Conservation (phyloP, 1,140 invertebrate species). For the Micrasema minimum region DNA sequence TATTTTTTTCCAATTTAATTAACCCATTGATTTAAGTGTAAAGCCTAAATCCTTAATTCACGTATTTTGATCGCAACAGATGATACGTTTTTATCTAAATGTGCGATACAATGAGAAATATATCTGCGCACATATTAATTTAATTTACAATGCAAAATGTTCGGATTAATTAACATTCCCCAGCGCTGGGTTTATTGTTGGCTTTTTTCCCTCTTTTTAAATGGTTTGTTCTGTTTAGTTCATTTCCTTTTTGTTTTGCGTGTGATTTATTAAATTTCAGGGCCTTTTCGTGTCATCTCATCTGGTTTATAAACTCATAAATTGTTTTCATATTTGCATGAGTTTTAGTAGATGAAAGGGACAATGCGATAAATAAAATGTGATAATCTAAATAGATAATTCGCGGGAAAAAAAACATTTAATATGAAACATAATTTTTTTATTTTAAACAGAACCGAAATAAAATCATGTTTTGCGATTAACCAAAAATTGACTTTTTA, state of each 20-base stretch:
- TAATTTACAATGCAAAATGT: constrained; percentile 39
- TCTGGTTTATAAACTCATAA: constrained; percentile 33
- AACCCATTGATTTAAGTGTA: too few relatives aligned
- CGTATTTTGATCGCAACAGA: too few relatives aligned
- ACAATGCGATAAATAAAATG: constrained; percentile 29
- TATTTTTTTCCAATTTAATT: too few relatives aligned
- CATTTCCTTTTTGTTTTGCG: constrained; percentile 37
- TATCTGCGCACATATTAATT: constrained; percentile 23
- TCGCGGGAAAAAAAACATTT: constrained; percentile 15
- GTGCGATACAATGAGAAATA: constrained; percentile 5
- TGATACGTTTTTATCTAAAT: constrained; percentile 9
- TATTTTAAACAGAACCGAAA: too few relatives aligned
- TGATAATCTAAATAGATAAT: constrained; percentile 10
- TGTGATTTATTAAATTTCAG: constrained; percentile 34
- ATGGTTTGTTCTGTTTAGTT: constrained; percentile 37
- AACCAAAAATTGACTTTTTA: too few relatives aligned
- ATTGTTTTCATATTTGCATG: constrained; percentile 24
- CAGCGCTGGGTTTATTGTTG: constrained; percentile 28
- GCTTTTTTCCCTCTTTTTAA: constrained; percentile 11
- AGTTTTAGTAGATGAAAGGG: constrained; percentile 24
- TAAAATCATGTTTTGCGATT: too few relatives aligned
- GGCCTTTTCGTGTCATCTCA: constrained; percentile 31
- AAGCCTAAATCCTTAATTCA: too few relatives aligned
- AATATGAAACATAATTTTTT: too few relatives aligned
- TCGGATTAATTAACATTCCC: constrained; percentile 43